A percentile compares a stretch with the other conserved stretches of the same genome.
Conservation (phyloP, 2,797 vertebrate genomes). For the Crotalus adamanteus region DNA sequence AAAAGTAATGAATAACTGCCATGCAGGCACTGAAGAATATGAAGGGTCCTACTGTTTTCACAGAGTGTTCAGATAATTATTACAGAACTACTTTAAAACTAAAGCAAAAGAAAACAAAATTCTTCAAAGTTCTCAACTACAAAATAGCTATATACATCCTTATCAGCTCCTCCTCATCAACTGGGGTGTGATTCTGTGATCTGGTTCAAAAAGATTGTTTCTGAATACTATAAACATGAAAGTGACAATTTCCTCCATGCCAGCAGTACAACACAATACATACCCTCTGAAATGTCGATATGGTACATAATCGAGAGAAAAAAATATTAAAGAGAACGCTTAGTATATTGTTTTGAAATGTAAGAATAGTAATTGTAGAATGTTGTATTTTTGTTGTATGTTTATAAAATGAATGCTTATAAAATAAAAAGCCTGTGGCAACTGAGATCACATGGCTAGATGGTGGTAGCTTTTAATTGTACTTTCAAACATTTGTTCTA, state of each 20-base stretch:
- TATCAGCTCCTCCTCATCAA: background rate
- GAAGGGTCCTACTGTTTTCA: background rate
- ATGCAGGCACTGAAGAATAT: background rate
- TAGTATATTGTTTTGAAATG: slow-evolving; percentile 50
- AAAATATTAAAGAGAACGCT: slow-evolving; percentile 29
- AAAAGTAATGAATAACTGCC: background rate
- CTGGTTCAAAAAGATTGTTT: slow-evolving; percentile 34
- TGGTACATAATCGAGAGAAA: slow-evolving; percentile 18
- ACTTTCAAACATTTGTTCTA: slow-evolving; percentile 18
- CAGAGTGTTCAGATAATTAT: background rate
- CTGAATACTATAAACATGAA: slow-evolving; percentile 21
- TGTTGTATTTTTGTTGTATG: slow-evolving; percentile 56
- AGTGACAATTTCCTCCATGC: slow-evolving; percentile 38
- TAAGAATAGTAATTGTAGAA: slow-evolving; percentile 43
- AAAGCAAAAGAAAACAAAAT: slow-evolving; percentile 1
- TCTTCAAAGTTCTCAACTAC: slow-evolving; percentile 2
- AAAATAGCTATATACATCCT: background rate
- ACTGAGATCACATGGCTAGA: background rate
- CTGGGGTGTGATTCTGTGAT: slow-evolving; percentile 10
- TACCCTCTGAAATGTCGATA: slow-evolving; percentile 27
- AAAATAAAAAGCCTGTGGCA: slow-evolving; percentile 50
- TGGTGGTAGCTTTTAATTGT: background rate
- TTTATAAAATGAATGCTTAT: slow-evolving; percentile 54
- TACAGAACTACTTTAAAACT: background rate
- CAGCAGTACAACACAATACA: slow-evolving; percentile 16